Conservation (phyloP, 2,797 vertebrate species). For the Pelobates cultripes region DNA sequence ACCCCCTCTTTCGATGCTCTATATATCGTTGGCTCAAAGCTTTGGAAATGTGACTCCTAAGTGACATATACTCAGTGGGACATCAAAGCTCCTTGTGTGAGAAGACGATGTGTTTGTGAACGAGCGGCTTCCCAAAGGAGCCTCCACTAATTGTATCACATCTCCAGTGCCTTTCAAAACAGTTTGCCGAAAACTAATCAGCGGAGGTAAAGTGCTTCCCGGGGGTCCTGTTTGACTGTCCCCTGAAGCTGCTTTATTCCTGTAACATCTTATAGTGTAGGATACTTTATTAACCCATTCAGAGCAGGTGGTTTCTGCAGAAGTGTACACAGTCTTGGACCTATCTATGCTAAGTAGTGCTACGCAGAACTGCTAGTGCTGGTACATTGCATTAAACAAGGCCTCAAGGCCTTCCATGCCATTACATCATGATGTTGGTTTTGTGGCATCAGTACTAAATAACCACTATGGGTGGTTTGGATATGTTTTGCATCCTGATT, state of each 20-base stretch:
- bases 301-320: not conserved
- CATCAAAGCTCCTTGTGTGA: conserved; percentile 55
- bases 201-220: conserved; percentile 56
- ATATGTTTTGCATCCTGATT: too few species aligned
- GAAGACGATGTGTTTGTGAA: conserved; percentile 52
- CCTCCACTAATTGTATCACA: conserved; percentile 53
- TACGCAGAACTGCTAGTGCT: too few species aligned
- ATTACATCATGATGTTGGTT: too few species aligned
- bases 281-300: conserved; percentile 43
- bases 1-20: conserved; percentile 10
- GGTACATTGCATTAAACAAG: too few species aligned
- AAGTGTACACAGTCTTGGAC: not conserved
- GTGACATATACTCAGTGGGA: conserved; percentile 54
- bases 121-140: conserved; percentile 40
- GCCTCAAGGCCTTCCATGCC: too few species aligned
- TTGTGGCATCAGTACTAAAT: too few species aligned
- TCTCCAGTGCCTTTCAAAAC: conserved; percentile 55
- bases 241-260: conserved; percentile 55
- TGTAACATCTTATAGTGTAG: conserved; percentile 44
- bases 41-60: conserved; percentile 54
- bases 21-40: conserved; percentile 35
- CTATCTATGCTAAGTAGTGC: not conserved
- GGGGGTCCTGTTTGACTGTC: conserved; percentile 50
- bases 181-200: conserved; percentile 56
- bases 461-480: too few species aligned